phyloP scores from a whole-genome alignment of 2,113 vertebrate genomes.

The Pedetes capensis region DNA sequence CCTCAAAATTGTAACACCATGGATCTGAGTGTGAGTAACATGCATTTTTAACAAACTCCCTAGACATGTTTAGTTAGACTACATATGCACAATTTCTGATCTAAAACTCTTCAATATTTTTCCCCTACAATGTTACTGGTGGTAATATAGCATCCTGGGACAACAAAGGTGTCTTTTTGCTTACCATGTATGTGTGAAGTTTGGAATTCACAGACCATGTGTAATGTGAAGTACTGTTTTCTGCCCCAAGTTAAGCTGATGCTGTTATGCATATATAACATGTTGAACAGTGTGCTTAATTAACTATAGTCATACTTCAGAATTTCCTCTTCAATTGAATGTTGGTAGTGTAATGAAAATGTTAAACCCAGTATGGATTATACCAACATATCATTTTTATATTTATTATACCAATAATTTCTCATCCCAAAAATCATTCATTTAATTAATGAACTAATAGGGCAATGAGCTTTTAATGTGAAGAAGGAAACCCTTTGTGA shows the following conservation, averaged over 20 bases:
- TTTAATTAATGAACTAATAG: neutral
- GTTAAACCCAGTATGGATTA: neutral
- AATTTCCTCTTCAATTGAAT: neutral
- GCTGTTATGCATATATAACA: neutral
- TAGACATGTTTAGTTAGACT: neutral
- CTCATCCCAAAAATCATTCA: neutral
- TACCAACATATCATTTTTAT: neutral
- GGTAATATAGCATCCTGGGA: neutral
- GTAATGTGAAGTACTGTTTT: neutral
- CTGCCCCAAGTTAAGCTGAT: neutral
- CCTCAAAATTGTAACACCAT: neutral
- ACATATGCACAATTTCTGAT: neutral
- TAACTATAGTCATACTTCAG: neutral
- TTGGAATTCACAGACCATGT: too few species aligned
- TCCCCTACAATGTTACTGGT: neutral
- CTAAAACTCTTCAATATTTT: neutral
- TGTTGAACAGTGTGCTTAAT: neutral
- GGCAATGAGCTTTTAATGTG: neutral
- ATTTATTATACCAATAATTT: neutral
- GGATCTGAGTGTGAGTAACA: neutral
- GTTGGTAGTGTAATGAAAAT: neutral
- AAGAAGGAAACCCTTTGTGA: neutral
- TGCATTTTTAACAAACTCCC: neutral
- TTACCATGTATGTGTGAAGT: too few species aligned
- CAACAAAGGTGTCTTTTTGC: neutral